A percentile compares a stretch with the other conserved stretches of the same genome.
Evolutionary conservation across 2,797 vertebrate species (phyloP).

Genomic region (Myioborus miniatus): DNA sequence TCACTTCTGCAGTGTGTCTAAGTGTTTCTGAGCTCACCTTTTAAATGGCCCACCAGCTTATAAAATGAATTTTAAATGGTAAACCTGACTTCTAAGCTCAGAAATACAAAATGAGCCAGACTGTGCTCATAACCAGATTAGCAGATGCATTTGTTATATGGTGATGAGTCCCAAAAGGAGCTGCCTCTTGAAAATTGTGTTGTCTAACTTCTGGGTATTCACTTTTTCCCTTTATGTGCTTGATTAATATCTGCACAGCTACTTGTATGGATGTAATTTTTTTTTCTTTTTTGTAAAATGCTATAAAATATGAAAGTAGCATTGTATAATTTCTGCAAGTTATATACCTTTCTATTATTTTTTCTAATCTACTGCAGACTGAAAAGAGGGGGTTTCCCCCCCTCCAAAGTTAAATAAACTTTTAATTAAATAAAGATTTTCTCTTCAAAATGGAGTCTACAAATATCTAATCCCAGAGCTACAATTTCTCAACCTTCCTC

Average conservation of each 20-base stretch:
- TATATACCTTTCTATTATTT: neutral
- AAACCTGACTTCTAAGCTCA: neutral
- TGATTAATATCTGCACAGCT: neutral
- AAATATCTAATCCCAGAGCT: conserved; percentile 38
- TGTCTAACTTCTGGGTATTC: neutral
- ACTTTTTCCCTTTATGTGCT: neutral
- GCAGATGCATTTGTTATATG: neutral
- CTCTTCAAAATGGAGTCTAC: conserved; percentile 21
- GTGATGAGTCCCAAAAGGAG: neutral
- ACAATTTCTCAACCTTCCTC: conserved; percentile 22
- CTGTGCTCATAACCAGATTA: neutral
- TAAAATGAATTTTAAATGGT: neutral
- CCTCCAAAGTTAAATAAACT: conserved; percentile 45
- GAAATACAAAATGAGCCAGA: neutral
- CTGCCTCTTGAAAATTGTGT: neutral
- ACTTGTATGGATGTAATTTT: neutral
- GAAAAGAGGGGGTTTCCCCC: neutral
- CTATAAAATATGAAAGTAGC: neutral
- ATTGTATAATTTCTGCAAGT: neutral
- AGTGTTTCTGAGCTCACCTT: neutral
- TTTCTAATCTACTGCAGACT: neutral
- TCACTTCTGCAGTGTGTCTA: neutral
- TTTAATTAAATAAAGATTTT: conserved; percentile 53
- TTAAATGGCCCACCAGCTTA: neutral
- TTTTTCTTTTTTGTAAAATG: neutral